Conservation (phyloP, 2,797 vertebrate species). For the Gallinago nigripennis region DNA sequence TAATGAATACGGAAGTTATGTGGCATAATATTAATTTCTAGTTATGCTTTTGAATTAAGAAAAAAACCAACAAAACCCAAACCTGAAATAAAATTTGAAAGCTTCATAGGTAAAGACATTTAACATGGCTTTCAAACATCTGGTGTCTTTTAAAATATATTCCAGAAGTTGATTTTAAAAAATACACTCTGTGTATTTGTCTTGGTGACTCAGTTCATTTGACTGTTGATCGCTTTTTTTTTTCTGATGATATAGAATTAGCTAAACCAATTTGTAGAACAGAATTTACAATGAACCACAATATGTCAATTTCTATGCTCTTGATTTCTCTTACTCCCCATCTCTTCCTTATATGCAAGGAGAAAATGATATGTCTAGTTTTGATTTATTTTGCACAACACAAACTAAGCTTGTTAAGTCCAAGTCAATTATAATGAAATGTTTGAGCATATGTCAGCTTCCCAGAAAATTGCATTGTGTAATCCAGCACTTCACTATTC, state of each 20-base stretch:
- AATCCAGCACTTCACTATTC: slow-evolving; percentile 2
- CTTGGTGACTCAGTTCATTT: not conserved
- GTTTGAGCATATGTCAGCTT: slow-evolving; percentile 31
- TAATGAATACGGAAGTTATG: not conserved
- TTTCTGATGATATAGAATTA: not conserved
- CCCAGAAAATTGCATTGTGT: slow-evolving; percentile 6
- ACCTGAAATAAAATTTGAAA: not conserved
- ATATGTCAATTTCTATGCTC: not conserved
- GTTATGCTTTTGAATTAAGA: not conserved
- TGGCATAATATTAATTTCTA: not conserved
- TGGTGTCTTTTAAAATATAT: not conserved
- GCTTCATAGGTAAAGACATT: not conserved
- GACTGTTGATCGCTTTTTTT: not conserved
- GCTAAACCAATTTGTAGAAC: not conserved
- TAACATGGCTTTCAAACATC: not conserved
- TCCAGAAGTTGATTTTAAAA: not conserved
- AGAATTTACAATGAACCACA: not conserved
- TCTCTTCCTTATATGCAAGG: not conserved
- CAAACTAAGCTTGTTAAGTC: slow-evolving; percentile 32
- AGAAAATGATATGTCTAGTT: slow-evolving; percentile 10
- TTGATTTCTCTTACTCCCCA: not conserved
- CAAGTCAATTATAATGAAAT: slow-evolving; percentile 36
- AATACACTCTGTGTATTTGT: not conserved
- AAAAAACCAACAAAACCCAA: not conserved
- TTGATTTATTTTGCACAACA: slow-evolving; percentile 12